Conservation (phyloP, 1,140 invertebrate genomes). For the Cotesia chilonis region DNA sequence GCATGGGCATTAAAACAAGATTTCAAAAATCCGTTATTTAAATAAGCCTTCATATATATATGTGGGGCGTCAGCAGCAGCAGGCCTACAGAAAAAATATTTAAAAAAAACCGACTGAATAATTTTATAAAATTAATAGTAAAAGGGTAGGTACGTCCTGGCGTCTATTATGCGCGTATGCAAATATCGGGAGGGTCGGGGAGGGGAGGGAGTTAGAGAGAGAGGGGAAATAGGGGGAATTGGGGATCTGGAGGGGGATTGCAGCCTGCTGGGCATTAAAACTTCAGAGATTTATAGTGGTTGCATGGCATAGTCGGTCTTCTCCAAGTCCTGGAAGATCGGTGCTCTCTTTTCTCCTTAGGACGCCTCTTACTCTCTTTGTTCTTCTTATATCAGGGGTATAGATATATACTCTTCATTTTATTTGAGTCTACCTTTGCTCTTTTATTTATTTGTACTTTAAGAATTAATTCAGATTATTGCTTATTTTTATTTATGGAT, state of each 20-base stretch:
- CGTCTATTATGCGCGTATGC: constrained; percentile 64
- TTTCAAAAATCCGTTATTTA: constrained; percentile 68
- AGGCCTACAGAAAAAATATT: constrained; percentile 40
- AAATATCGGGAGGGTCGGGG: constrained; percentile 50
- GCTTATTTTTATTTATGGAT: too few relatives aligned
- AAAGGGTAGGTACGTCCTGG: constrained; percentile 58
- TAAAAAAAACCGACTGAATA: constrained; percentile 51
- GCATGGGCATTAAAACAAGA: constrained; percentile 56
- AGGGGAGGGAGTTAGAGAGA: constrained; percentile 26
- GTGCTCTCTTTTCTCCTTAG: constrained; percentile 28
- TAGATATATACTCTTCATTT: too few relatives aligned
- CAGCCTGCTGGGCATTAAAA: constrained; percentile 62
- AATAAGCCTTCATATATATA: constrained; percentile 50
- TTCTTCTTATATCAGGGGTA: neutral
- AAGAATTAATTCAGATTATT: too few relatives aligned
- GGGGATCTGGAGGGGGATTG: constrained; percentile 31
- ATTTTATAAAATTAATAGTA: constrained; percentile 68
- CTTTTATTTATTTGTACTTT: too few relatives aligned
- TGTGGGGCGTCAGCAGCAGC: constrained; percentile 21
- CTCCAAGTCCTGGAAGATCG: constrained; percentile 28
- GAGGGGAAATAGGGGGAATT: constrained; percentile 24
- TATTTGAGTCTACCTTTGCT: too few relatives aligned
- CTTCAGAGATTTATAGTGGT: constrained; percentile 64
- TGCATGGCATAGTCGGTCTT: constrained; percentile 38
- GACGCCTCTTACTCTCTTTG: neutral